phyloP scores from a whole-genome alignment of 2,797 vertebrate genomes.

The Lagorchestes hirsutus region DNA sequence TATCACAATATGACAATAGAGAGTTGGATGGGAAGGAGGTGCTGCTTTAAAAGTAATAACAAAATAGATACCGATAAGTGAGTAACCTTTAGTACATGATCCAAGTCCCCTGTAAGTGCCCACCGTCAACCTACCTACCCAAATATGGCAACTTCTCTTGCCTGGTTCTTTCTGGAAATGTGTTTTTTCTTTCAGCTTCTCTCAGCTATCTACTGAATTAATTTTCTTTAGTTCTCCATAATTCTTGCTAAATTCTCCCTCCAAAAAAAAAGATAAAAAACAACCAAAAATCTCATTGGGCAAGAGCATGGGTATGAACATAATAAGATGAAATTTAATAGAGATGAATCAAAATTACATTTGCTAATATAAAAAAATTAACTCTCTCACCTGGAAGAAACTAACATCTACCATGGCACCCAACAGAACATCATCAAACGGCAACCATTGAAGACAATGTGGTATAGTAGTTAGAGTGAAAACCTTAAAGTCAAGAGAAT shows the following conservation, averaged over 20 bases:
- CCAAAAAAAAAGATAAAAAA: neutral
- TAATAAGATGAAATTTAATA: neutral
- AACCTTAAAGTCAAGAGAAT: neutral
- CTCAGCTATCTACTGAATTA: neutral
- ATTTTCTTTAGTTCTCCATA: neutral
- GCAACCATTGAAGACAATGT: neutral
- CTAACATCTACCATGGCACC: neutral
- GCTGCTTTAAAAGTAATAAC: neutral
- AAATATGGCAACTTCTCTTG: neutral
- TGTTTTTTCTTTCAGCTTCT: neutral
- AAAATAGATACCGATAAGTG: neutral
- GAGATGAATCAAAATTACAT: neutral
- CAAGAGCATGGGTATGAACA: neutral
- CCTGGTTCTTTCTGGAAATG: neutral
- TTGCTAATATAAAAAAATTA: neutral
- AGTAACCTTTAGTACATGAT: neutral
- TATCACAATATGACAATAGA: neutral
- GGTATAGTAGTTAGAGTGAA: neutral
- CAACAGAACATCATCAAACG: neutral
- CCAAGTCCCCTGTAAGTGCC: neutral
- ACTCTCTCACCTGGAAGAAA: neutral
- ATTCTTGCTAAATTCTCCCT: neutral
- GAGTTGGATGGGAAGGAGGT: neutral
- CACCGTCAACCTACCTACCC: neutral
- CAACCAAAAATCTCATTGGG: neutral